These are phyloP conservation scores for Hypomecis atomaria DNA, from an alignment of 2,888 invertebrate genomes.

Conservation along the genomic window DNA sequence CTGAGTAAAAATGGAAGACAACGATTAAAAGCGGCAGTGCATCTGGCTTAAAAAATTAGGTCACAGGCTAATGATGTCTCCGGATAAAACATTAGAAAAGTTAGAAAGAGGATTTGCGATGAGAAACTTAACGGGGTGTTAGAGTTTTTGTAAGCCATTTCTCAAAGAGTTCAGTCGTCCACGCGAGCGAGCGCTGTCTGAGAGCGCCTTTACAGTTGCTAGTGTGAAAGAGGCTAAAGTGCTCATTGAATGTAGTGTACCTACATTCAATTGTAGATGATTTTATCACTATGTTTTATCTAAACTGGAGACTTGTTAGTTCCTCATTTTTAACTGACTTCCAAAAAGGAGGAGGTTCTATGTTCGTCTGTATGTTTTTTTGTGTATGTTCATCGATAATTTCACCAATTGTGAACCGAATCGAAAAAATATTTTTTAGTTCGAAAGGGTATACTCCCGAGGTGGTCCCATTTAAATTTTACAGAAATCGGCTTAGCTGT, in stretches of 20 bases:
- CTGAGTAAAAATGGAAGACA: background rate
- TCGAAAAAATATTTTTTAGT: too few species aligned
- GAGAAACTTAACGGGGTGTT: background rate
- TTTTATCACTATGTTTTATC: background rate
- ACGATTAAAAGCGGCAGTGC: constrained; percentile 1
- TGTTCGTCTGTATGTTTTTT: too few species aligned
- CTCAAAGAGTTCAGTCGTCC: constrained; percentile 10
- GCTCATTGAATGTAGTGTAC: background rate
- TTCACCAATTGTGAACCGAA: too few species aligned
- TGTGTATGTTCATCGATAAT: too few species aligned
- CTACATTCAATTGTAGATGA: background rate
- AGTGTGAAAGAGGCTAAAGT: background rate
- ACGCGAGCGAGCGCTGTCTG: background rate
- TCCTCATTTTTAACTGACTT: too few species aligned
- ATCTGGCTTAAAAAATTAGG: constrained; percentile 6
- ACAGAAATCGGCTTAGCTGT: too few species aligned
- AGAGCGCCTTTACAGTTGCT: background rate
- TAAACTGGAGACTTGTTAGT: too few species aligned
- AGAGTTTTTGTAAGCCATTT: constrained; percentile 11
- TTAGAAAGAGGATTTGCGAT: constrained; percentile 9
- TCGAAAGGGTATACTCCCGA: too few species aligned
- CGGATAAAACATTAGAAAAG: constrained; percentile 4
- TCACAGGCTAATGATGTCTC: constrained; percentile 21
- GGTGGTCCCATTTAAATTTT: too few species aligned
- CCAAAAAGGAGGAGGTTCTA: too few species aligned